Evolutionary conservation across 2,797 vertebrate species (phyloP).

Genomic region (Schizothorax lantsangensis): DNA sequence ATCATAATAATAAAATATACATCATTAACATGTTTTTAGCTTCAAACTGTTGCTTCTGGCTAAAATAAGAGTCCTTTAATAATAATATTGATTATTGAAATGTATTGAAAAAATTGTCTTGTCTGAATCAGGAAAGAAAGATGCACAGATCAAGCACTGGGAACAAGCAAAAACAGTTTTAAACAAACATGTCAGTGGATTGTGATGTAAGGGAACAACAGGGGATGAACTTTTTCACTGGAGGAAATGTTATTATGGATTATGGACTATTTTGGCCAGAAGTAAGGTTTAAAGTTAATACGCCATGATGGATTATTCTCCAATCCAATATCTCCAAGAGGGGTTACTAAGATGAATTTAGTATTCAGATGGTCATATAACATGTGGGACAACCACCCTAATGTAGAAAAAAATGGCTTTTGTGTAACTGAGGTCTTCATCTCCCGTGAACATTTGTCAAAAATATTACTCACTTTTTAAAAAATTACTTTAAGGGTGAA

Average conservation of each 20-base stretch:
- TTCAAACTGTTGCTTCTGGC: not conserved
- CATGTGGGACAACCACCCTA: too few relatives aligned
- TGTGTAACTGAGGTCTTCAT: constrained; percentile 45
- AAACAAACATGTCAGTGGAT: not conserved
- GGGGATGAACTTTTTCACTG: not conserved
- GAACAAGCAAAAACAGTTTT: not conserved
- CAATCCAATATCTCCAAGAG: not conserved
- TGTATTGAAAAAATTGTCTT: not conserved
- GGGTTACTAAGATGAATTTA: not conserved
- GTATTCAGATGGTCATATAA: not conserved
- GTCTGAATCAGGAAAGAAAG: not conserved
- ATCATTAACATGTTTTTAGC: not conserved
- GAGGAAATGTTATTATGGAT: not conserved
- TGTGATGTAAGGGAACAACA: not conserved
- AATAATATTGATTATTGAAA: not conserved
- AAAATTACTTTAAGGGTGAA: not conserved
- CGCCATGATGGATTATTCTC: not conserved
- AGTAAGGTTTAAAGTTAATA: not conserved
- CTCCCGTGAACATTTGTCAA: not conserved
- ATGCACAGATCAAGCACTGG: not conserved
- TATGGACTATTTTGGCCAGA: not conserved
- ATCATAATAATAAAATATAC: too few relatives aligned
- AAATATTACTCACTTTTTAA: not conserved
- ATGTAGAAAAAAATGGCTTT: not conserved
- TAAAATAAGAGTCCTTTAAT: not conserved